phyloP scores from a whole-genome alignment of 2,888 invertebrate genomes.

The Pristionchus arcanus region DNA sequence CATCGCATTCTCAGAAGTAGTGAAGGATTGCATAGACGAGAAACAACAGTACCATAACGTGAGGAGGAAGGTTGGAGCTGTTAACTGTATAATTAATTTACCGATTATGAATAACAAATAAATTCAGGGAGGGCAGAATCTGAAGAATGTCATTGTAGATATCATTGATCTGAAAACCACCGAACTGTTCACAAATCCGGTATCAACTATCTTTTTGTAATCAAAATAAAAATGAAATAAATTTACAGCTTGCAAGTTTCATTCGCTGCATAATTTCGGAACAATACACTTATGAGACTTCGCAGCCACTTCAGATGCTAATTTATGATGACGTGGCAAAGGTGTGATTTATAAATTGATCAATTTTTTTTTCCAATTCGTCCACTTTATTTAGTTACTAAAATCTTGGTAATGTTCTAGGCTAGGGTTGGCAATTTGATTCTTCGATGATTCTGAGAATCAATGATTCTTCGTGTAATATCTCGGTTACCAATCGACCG shows the following conservation, averaged over 20 bases:
- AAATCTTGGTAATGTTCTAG: no score
- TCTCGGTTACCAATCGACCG: no score
- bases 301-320: not conserved
- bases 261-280: not conserved
- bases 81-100: not conserved
- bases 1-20: not conserved
- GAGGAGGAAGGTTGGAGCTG: not conserved
- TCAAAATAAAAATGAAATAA: not conserved
- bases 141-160: not conserved
- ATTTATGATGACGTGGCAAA: not conserved
- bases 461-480: no score
- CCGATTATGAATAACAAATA: not conserved
- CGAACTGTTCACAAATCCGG: not conserved
- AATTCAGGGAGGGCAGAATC: not conserved
- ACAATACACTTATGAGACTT: not conserved
- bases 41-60: not conserved
- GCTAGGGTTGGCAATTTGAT: no score
- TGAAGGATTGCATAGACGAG: not conserved
- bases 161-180: not conserved
- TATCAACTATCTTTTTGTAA: not conserved
- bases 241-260: not conserved
- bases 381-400: no score
- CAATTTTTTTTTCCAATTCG: no score
- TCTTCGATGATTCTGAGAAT: no score
- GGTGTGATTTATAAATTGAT: no score